Evolutionary conservation across 2,888 invertebrate species (phyloP), one percentile per base, ranked within the genome.

Genomic region (Acronicta psi): DNA sequence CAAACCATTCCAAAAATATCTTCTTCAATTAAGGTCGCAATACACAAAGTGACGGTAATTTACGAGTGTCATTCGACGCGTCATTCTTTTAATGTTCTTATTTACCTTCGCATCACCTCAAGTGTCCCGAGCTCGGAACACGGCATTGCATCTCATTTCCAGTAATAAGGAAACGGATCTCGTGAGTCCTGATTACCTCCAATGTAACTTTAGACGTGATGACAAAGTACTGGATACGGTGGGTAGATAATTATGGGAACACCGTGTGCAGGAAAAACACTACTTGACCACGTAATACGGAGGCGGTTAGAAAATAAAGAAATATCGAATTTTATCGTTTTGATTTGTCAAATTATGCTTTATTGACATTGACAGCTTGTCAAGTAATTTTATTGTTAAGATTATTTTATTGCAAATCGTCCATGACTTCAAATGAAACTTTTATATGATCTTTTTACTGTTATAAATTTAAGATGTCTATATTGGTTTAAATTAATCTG

Each of bases 81-180:
- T 60, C 58, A 51, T 75, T 68, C 49, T 63, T 60, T 69, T 69
- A 72, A 74, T 57, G 65, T 51, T 23, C 46, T 60, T 60, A 59
- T 65, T 64, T 47, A 62, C 56, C 54, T 63, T 31, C 29, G 42
- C 38, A 43, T 40, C 41, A 65, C 62, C 62, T 70, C 69, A 74
- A 68, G 58, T 53, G 60, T 66, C 65, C 64, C 54, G 29, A n/a
- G 64, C 78, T 81, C 64, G 59, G 78, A 81, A 79, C 78, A 78
- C 13, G 76, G 76, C 68, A 63, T 74, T 68, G 59, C 43, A 41
- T 55, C 69, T 69, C 74, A 73, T 80, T 78, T 73, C 57, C 67
- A 53, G 66, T 82, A 82, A 82, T 78, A 79, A 69, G 82, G 82
- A 82, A 79, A 63, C 65, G 54, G 69, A 65, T 59, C 69, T 59